Evolutionary conservation across 1,140 invertebrate genomes (phyloP).

Genomic region (Bombus huntii): DNA sequence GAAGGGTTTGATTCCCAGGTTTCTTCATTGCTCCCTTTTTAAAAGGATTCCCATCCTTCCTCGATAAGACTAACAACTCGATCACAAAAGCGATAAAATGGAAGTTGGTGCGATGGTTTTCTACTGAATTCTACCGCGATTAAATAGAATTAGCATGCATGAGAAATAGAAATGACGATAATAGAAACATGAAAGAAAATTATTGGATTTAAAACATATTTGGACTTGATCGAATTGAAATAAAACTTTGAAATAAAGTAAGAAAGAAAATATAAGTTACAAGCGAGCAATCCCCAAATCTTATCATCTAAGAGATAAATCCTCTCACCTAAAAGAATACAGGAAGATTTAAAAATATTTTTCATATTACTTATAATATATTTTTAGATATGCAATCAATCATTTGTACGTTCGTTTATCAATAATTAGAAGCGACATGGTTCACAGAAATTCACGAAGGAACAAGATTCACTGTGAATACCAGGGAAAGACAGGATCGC

Average conservation of each 20-base stretch:
- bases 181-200: no score
- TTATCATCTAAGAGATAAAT: no score
- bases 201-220: no score
- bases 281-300: no score
- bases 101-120: background rate
- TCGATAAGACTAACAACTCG: background rate
- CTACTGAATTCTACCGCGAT: background rate
- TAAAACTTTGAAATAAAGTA: no score
- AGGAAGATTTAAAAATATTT: no score
- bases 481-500: background rate
- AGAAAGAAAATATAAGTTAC: no score
- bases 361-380: no score
- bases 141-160: background rate
- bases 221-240: no score
- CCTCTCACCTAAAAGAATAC: no score
- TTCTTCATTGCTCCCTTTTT: slow-evolving; percentile 42
- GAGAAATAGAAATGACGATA: background rate
- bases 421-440: background rate
- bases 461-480: background rate
- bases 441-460: background rate
- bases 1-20: slow-evolving; percentile 2
- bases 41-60: slow-evolving; percentile 20
- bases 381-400: background rate
- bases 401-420: background rate
- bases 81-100: background rate